A percentile compares a stretch with the other conserved stretches of the same genome.
Conservation (phyloP, 2,888 invertebrate species). For the Pheosia tremula region DNA sequence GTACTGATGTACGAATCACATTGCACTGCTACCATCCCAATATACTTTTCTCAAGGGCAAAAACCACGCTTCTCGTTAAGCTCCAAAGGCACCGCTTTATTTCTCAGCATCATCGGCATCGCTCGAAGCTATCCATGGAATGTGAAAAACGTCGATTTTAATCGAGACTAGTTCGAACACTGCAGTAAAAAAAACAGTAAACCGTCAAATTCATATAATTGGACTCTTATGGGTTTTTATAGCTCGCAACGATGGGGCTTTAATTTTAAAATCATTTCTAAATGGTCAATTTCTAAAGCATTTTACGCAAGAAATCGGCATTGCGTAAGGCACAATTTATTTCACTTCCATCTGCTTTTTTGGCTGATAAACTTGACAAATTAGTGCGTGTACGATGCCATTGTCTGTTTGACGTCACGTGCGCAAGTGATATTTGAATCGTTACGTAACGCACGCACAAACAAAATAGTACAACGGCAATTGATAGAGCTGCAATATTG, state of each 20-base stretch:
- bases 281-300: constrained; percentile 1
- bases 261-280: constrained; percentile 3
- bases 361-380: constrained; percentile 3
- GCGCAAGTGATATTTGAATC: constrained; percentile 7
- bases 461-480: constrained; percentile 32
- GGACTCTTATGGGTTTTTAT: constrained; percentile 14
- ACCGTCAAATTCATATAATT: constrained; percentile 30
- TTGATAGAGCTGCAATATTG: constrained; percentile 47
- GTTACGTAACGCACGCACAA: constrained; percentile 39
- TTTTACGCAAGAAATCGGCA: constrained; percentile 1
- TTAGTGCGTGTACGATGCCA: background rate
- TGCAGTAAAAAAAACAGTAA: constrained; percentile 21
- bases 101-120: too few species aligned
- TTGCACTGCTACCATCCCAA: too few species aligned
- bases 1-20: too few species aligned
- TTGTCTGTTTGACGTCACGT: constrained; percentile 4
- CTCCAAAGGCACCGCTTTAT: too few species aligned
- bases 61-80: too few species aligned
- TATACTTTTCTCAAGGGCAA: too few species aligned
- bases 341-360: background rate
- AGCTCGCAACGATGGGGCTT: constrained; percentile 5
- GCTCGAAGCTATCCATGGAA: constrained; percentile 33
- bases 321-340: background rate
- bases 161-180: constrained; percentile 30
- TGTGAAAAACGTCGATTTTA: constrained; percentile 43